Base-by-base conservation (phyloP, 2,113 vertebrate genomes). In the Amblyornis subalaris region DNA sequence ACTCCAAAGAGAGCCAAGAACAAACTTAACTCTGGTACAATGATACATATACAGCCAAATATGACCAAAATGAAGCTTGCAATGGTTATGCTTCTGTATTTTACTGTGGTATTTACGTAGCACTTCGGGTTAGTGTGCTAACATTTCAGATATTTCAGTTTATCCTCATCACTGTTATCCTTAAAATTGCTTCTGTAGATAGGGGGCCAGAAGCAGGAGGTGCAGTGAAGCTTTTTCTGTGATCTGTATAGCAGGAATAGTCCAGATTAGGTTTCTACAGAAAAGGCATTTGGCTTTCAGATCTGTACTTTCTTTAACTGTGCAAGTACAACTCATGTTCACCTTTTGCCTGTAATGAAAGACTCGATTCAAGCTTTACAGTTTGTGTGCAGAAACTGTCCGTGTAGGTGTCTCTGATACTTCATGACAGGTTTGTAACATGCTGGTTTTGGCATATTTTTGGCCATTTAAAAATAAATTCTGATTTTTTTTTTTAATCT, bases 71-170 rank as follows among this genome's bases (percentile, higher is more conserved):
- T 65, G 81, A 82, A 77, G 36, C 74, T 94, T 81, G 86, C 64
- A 89, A 13, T 61, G 35, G 33, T 33, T 64, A 29, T 45, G 29
- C 60, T 93, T 78, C 12, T 78, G 55, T 73, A 75, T 87, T 94
- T 73, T 88, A 70, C 53, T 55, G 20, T 40, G 50, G 24, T 89
- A 25, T 77, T 89, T 94, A 81, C 45, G 20, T 57, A 69, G 60
- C 44, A 45, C 62, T 60, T 76, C 64, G 55, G 70, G 83, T 94
- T 86, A 42, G 62, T 70, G 5, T 83, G 73, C 60, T 57, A 50
- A 80, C 62, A 83, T 91, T 96, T 94, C 86, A 93, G 79, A 81
- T 93, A 78, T 88, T 88, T 93, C 72, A 81, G 54, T 94, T 92
- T 94, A 88, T 95, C 70, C 88, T 83, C 90, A 88, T 94, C 81